Evolutionary conservation across 2,113 vertebrate species (phyloP).

Genomic region (Microcebus ravelobensis): DNA sequence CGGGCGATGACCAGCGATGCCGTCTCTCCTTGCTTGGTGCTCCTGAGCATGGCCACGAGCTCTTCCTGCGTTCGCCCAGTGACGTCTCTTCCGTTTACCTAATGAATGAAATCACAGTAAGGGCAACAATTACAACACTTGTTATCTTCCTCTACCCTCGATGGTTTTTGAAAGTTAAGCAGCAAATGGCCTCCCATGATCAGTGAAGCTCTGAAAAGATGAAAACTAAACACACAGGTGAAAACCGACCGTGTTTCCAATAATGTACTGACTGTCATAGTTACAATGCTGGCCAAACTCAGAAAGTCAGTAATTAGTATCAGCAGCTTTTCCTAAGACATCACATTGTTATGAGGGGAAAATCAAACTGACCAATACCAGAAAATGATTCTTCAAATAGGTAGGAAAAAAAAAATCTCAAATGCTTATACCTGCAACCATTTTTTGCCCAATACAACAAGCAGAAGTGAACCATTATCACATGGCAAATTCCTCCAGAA

Average conservation of each 20-base stretch:
- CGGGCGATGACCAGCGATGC: conserved; percentile 92
- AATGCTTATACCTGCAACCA: neutral
- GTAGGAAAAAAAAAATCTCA: neutral
- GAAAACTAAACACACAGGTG: neutral
- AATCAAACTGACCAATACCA: neutral
- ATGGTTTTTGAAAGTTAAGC: neutral
- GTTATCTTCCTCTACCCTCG: neutral
- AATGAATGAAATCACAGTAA: neutral
- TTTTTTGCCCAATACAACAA: neutral
- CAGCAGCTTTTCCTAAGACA: neutral
- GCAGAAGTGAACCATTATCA: neutral
- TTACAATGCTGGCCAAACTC: neutral
- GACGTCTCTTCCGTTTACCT: conserved; percentile 96
- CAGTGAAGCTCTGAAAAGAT: neutral
- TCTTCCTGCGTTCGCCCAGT: conserved; percentile 94
- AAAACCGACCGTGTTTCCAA: neutral
- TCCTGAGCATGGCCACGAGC: conserved; percentile 94
- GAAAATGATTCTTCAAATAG: neutral
- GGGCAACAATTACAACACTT: neutral
- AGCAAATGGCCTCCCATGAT: neutral
- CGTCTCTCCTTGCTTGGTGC: conserved; percentile 95
- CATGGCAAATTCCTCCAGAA: neutral
- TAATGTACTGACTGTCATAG: neutral
- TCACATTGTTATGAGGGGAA: neutral
- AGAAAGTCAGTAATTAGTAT: neutral